Evolutionary conservation across 2,113 vertebrate species (phyloP).

Genomic region (Vireo altiloquus): DNA sequence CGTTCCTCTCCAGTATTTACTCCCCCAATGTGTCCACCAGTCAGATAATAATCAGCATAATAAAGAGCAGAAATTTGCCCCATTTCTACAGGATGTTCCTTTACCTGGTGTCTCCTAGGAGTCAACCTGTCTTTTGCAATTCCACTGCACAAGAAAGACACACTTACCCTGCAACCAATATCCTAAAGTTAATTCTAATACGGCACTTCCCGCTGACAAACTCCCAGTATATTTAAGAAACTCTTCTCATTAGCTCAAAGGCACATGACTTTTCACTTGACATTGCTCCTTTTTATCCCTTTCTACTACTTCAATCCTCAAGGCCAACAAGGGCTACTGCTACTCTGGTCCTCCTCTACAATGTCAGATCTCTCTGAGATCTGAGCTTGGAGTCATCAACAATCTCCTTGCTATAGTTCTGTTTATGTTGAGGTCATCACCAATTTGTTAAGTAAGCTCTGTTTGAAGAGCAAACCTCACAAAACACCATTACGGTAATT

Average conservation of each 20-base stretch:
- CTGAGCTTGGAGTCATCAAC: background rate
- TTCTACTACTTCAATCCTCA: background rate
- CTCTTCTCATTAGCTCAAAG: background rate
- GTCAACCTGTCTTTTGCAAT: background rate
- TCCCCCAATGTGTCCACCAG: background rate
- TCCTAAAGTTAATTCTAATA: background rate
- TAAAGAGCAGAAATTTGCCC: background rate
- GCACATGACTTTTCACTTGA: background rate
- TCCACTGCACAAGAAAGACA: background rate
- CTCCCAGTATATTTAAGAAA: background rate
- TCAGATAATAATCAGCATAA: background rate
- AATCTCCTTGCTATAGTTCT: background rate
- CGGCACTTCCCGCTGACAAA: background rate
- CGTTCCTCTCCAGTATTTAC: background rate
- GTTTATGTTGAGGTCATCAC: background rate
- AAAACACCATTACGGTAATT: background rate
- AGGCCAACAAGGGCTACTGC: background rate
- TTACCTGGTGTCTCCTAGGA: background rate
- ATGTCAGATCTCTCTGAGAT: background rate
- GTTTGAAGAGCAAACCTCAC: background rate
- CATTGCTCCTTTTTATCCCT: background rate
- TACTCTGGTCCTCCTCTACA: background rate
- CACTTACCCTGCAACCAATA: rapidly evolving
- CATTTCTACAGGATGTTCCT: background rate
- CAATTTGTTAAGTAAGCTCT: background rate